Conservation (phyloP, 1,140 invertebrate species). For the Bombus confusus region DNA sequence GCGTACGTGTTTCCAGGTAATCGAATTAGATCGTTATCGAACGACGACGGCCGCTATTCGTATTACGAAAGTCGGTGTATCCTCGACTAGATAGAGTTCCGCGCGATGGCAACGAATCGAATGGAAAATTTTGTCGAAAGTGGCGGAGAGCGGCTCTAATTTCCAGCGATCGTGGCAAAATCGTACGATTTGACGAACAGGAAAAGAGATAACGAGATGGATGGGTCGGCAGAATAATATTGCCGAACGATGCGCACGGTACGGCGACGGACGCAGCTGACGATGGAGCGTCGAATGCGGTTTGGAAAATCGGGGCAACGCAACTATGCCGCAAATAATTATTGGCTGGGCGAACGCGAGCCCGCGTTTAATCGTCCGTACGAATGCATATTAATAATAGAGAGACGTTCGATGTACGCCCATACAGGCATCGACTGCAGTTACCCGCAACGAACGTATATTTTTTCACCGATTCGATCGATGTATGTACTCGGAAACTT, state of each 20-base stretch:
- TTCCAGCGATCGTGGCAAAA: conserved; percentile 24
- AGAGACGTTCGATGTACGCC: conserved; percentile 38
- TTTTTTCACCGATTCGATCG: conserved; percentile 54
- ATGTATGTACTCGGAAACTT: conserved; percentile 47
- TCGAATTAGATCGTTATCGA: conserved; percentile 32
- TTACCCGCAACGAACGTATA: conserved; percentile 52
- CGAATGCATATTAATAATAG: conserved; percentile 68
- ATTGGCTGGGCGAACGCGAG: conserved; percentile 44
- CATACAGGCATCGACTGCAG: conserved; percentile 43
- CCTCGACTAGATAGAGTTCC: conserved; percentile 3
- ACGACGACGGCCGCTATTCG: not conserved
- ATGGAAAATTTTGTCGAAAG: not conserved
- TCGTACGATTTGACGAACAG: conserved; percentile 25
- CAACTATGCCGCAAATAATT: conserved; percentile 70
- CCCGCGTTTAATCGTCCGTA: conserved; percentile 66
- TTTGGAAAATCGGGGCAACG: conserved; percentile 60
- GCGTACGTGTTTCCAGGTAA: conserved; percentile 16
- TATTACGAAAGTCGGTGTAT: not conserved
- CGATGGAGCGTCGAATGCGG: conserved; percentile 56
- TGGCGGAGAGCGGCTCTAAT: not conserved
- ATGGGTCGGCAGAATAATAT: conserved; percentile 54
- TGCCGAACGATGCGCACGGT: conserved; percentile 10
- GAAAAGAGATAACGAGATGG: conserved; percentile 48
- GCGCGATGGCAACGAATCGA: conserved; percentile 22
- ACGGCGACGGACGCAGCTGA: conserved; percentile 1